Evolutionary conservation across 1,140 invertebrate species (phyloP), one percentile per base, ranked within the genome.

Genomic region (Metopolophium dirhodum): DNA sequence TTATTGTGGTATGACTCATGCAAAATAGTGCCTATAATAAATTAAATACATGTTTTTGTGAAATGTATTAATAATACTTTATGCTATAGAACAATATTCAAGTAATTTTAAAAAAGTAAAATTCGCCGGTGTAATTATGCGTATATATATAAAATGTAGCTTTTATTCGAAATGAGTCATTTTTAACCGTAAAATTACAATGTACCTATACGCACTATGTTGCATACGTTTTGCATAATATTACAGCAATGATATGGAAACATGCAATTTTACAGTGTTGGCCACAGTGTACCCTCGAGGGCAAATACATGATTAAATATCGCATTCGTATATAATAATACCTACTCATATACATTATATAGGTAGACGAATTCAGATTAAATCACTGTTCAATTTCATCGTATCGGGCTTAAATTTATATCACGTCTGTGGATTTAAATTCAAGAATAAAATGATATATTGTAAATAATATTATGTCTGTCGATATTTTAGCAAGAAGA

Each of bases 201-300:
- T 35, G 7, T 82, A n/a, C 18, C 0, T 20, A 7, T 22, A 20
- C 35, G 2, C n/a, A n/a, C n/a, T 37, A 37, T 8, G 35, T 82
- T 82, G 7, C 8, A 41, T 83, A 23, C 82, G 37, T 83, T 41
- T 35, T 41, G 82, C 82, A 41, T 37, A 83, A 77, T 77, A 68
- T 68, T 77, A 77, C 61, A 37, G 37, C 82, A 41, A 83, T 23
- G 82, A 83, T 77, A 77, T 41, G 82, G 37, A 83, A 83, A 83
- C 82, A 41, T 83, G 82, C 18, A 83, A 83, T 83, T 83, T 83
- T 83, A 83, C 37, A 41, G 82, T 83, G 82, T 83, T 83, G 8
- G 77, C 35, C n/a, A 37, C 77, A 82, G 35, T 37, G 2, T 37
- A 7, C n/a, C 41, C 37, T 83, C 82, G 82, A 41, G 82, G 82